Evolutionary conservation across 2,113 vertebrate genomes (phyloP).

Genomic region (Coracopsis vasa): DNA sequence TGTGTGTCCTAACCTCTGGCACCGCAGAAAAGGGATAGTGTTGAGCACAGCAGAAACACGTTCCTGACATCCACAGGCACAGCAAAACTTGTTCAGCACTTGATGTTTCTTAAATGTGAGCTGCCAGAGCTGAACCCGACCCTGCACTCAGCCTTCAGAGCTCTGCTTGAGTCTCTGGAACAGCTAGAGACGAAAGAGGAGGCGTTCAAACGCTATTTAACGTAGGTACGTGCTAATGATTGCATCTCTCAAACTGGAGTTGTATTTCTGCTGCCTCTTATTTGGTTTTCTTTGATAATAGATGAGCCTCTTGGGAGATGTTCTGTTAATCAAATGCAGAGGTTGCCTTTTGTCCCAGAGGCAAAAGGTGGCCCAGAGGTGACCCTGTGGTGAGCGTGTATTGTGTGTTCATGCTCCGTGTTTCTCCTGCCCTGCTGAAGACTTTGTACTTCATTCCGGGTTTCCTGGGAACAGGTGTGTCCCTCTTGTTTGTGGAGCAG

Average conservation of each 20-base stretch:
- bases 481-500: background rate
- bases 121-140: background rate
- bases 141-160: background rate
- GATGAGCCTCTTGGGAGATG: background rate
- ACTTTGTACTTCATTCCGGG: background rate
- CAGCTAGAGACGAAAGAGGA: background rate
- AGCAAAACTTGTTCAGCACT: background rate
- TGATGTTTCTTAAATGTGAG: background rate
- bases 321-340: background rate
- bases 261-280: background rate
- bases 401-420: accelerated
- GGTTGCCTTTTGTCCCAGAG: background rate
- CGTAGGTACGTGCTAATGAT: background rate
- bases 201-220: accelerated
- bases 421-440: background rate
- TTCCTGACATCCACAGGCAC: background rate
- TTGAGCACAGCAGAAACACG: background rate
- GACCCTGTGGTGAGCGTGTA: accelerated
- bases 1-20: accelerated
- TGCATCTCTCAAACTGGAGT: background rate
- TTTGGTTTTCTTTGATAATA: background rate
- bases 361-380: background rate
- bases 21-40: background rate
- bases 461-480: background rate
- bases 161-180: background rate